phyloP scores from a whole-genome alignment of 2,888 invertebrate genomes.

The Zaprionus lineosus region DNA sequence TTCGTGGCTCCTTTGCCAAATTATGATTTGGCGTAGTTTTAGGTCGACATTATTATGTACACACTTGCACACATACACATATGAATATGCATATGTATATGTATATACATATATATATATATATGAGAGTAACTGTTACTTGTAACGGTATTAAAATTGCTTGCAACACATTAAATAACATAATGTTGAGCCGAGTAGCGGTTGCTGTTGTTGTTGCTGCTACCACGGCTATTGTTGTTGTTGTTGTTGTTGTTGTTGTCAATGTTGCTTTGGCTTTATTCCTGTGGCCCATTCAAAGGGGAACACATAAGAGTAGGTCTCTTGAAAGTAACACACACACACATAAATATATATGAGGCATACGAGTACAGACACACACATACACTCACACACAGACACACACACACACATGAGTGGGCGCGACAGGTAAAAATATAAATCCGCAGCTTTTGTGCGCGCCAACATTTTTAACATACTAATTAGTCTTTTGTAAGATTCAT shows the following conservation, averaged over 20 bases:
- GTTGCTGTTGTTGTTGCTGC: constrained; percentile 9
- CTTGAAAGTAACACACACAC: constrained; percentile 45
- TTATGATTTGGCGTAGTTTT: constrained; percentile 23
- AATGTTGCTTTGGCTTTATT: constrained; percentile 34
- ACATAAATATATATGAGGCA: too few species aligned
- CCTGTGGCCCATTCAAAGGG: constrained; percentile 32
- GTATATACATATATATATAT: neutral
- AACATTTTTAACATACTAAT: constrained; percentile 77
- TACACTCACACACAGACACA: constrained; percentile 4
- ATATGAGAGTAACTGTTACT: too few species aligned
- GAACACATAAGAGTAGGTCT: constrained; percentile 45
- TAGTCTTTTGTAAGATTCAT: constrained; percentile 77
- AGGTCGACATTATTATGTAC: constrained; percentile 13
- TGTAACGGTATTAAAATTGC: constrained; percentile 25
- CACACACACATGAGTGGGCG: constrained; percentile 16
- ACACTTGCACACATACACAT: constrained; percentile 5
- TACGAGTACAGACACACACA: constrained; percentile 3
- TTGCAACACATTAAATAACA: constrained; percentile 42
- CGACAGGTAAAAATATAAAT: constrained; percentile 54
- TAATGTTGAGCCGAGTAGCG: constrained; percentile 28
- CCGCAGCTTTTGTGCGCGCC: constrained; percentile 53
- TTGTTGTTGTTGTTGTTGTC: constrained; percentile 20
- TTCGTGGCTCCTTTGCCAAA: neutral
- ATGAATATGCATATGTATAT: neutral
- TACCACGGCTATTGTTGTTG: constrained; percentile 15